These are phyloP conservation scores for Artibeus lituratus DNA, from an alignment of 2,797 vertebrate genomes.

Conservation along the genomic window DNA sequence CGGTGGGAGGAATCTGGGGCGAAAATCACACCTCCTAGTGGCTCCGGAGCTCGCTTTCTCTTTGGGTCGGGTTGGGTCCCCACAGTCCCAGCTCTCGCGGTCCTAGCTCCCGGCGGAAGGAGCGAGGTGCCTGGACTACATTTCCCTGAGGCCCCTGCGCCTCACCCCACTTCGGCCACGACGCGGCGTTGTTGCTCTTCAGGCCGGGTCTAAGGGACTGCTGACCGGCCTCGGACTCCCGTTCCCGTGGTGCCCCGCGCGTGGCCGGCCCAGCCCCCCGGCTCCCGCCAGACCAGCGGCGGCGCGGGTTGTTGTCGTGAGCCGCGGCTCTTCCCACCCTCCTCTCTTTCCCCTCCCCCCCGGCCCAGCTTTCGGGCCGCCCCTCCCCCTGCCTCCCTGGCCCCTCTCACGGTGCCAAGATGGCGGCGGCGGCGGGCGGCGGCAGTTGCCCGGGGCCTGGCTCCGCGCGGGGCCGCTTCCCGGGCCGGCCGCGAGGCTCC, in stretches of 20 bases:
- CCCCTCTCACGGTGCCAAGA: constrained; percentile 88
- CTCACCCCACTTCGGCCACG: background rate
- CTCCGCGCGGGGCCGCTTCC: constrained; percentile 93
- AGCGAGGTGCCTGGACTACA: constrained; percentile 55
- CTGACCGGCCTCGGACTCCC: constrained; percentile 51
- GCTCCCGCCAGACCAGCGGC: constrained; percentile 52
- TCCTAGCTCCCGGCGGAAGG: background rate
- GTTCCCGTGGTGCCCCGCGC: constrained; percentile 73
- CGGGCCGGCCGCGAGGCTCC: constrained; percentile 87
- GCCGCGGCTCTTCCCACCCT: constrained; percentile 57
- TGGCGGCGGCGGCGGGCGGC: constrained; percentile 93
- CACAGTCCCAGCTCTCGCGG: background rate
- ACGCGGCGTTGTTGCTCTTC: background rate
- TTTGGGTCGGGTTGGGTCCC: background rate
- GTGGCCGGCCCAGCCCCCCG: constrained; percentile 40
- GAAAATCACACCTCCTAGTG: constrained; percentile 51
- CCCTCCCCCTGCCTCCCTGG: constrained; percentile 82
- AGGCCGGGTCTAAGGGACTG: constrained; percentile 16
- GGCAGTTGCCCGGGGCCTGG: constrained; percentile 87
- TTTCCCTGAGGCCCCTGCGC: constrained; percentile 62
- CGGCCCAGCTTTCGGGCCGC: constrained; percentile 76
- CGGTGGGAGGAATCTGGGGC: constrained; percentile 15
- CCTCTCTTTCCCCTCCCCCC: constrained; percentile 82
- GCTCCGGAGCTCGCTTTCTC: background rate
- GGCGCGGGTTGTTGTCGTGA: constrained; percentile 69